Evolutionary conservation across 2,888 invertebrate species (phyloP), one percentile per base, ranked within the genome.

Genomic region (Drosophila neoperkinsi): DNA sequence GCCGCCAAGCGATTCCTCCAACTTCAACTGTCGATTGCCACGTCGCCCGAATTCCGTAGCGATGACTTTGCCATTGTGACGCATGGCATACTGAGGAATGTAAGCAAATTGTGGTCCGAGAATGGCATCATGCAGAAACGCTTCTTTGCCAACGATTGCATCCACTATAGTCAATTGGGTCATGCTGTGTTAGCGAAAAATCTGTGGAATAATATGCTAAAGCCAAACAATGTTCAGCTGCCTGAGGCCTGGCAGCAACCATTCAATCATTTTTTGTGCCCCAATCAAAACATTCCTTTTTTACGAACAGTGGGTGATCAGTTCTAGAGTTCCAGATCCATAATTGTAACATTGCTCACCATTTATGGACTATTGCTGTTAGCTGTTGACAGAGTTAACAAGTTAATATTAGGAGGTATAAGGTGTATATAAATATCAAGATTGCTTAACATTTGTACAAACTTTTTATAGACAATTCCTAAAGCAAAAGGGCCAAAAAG

Each of bases 11-110:
- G 49, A 7, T 52, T 74, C 0, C 18, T 43, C 0, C 16, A 53
- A 0, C 49, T 62, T 9, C 74, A 69, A 10, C 53, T 65, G 4
- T 25, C 52, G 5, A 46, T 77, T 16, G 75, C 59, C n/a, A 9
- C 50, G 0, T 13, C 43, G 56, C 59, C 75, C 16, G 77, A 77
- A 34, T 70, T 77, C 30, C 79, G 59, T 2, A 55, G 64, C 16
- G 56, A 79, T n/a, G 70, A 77, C 21, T 79, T 77, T 36, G 77
- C 74, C 33, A 77, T 79, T 25, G 79, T 77, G 3, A 0, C 52
- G 10, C 77, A 79, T 28, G 65, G 59, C 2, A 53, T 70, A 0
- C 55, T 74, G 3, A 1, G 65, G 0, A 74, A 77, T 16, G 18
- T 79, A 4, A 74, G 65, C 41, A 69, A 1, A 4, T 1, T 53